Percentiles rank a stretch among this genome's conserved stretches.
phyloP scores from a whole-genome alignment of 2,113 vertebrate species.

The Lycocorax pyrrhopterus region DNA sequence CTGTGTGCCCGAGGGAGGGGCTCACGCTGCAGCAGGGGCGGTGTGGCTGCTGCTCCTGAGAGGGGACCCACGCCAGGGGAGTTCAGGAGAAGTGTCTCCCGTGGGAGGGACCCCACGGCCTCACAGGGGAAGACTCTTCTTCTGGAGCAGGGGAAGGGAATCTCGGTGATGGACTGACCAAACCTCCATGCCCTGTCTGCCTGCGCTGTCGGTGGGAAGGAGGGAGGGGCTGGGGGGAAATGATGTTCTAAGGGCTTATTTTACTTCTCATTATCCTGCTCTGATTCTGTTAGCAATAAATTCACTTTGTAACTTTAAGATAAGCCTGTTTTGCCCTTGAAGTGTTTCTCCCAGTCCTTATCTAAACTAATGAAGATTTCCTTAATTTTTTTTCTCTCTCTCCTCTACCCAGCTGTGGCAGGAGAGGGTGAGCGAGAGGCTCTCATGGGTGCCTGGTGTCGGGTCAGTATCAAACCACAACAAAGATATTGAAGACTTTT shows the following conservation, averaged over 20 bases:
- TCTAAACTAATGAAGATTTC: background rate
- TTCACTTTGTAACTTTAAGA: background rate
- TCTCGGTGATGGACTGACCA: background rate
- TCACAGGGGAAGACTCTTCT: too few relatives aligned
- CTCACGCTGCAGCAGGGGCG: background rate
- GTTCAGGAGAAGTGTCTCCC: background rate
- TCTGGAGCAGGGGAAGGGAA: accelerated
- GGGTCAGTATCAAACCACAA: background rate
- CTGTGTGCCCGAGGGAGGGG: background rate
- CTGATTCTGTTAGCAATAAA: background rate
- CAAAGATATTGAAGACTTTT: background rate
- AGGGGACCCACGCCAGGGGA: accelerated
- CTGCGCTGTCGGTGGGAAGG: background rate
- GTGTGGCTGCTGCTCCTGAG: background rate
- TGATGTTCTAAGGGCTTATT: background rate
- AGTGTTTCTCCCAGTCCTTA: background rate
- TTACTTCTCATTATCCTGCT: background rate
- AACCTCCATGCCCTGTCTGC: background rate
- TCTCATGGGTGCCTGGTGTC: background rate
- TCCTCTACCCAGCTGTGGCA: background rate
- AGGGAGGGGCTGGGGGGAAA: background rate
- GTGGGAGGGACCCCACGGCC: background rate
- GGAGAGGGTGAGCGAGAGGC: background rate
- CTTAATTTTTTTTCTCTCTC: background rate
- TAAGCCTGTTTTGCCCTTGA: background rate